These are phyloP conservation scores for Ennomos fuscantarius DNA, from an alignment of 2,888 invertebrate genomes.

Conservation along the genomic window DNA sequence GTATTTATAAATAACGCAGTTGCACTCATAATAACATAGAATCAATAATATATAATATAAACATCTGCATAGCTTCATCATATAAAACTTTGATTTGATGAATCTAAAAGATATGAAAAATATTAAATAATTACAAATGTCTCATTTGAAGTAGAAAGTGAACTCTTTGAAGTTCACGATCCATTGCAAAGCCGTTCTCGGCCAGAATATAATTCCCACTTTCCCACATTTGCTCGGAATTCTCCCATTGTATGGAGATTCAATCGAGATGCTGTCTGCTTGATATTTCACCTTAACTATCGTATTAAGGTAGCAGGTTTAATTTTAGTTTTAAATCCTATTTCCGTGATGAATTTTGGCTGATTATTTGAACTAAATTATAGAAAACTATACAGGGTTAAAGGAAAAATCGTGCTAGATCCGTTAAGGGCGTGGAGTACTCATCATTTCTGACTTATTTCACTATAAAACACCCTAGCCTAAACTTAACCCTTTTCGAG, in stretches of 20 bases:
- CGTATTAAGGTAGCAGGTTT: constrained; percentile 14
- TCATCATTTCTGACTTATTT: too few species aligned
- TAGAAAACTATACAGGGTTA: too few species aligned
- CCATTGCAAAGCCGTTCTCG: constrained; percentile 19
- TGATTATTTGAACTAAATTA: too few species aligned
- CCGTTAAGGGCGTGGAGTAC: too few species aligned
- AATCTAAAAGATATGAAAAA: constrained; percentile 26
- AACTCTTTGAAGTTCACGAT: constrained; percentile 21
- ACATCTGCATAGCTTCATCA: neutral
- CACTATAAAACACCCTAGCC: too few species aligned
- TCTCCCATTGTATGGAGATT: constrained; percentile 57
- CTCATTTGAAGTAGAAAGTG: constrained; percentile 35
- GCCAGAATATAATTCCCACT: constrained; percentile 30
- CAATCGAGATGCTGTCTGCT: constrained; percentile 34
- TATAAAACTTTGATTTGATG: constrained; percentile 11
- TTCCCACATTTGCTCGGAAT: constrained; percentile 50
- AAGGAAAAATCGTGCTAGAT: too few species aligned
- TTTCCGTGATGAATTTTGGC: too few species aligned
- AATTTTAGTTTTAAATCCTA: neutral
- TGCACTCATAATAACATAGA: too few species aligned
- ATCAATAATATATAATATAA: too few species aligned
- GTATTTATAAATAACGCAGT: too few species aligned
- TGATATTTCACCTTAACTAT: constrained; percentile 38
- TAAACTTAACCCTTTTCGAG: too few species aligned
- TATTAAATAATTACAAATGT: constrained; percentile 26